Base-by-base conservation (phyloP, 1,140 invertebrate genomes). In the Elysia chlorotica region DNA sequence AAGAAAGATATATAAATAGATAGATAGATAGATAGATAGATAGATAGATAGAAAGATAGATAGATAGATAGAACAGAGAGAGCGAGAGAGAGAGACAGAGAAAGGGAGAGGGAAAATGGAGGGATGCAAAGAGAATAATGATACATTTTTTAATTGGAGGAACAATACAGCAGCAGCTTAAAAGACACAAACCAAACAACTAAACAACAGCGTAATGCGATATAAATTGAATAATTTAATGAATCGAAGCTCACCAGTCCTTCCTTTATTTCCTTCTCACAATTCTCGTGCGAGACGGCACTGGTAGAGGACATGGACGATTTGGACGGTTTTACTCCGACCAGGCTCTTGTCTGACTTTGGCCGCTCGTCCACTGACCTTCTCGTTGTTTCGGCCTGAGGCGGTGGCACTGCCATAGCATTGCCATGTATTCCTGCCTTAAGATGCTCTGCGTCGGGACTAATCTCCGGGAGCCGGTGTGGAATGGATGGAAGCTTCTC, bases 401-500 rank as follows among this genome's bases (percentile, higher is more conserved):
- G 72, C 0, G 73, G 67, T 0, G 80, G 73, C 0, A 80, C 73
- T 57, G 77, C 56, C 77, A 81, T 71, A 21, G 78, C 80, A 68
- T 74, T 81, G 2, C 78, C 78, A n/a, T 76, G 77, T n/a, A 80
- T 77, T n/a, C 80, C 80, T 23, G 48, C 70, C 23, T 79, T 66
- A 19, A 77, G 28, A 35, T 76, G 76, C 31, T 68, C 59, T 19
- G 1, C 36, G 17, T 74, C 56, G 6, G 33, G 25, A 0, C 54
- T 28, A 19, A 21, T 31, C 17, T 48, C 56, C 17, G 62, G 30
- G 3, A 35, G 30, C 1, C 21, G 31, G 35, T 41, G 74, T 31
- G 59, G 35, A 33, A 71, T 72, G n/a, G 31, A 14, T 6, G 69
- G 74, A 17, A 75, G 31, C 4, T 75, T 37, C n/a, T 56, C 10